phyloP scores from a whole-genome alignment of 2,797 vertebrate species.

The Acridotheres tristis region DNA sequence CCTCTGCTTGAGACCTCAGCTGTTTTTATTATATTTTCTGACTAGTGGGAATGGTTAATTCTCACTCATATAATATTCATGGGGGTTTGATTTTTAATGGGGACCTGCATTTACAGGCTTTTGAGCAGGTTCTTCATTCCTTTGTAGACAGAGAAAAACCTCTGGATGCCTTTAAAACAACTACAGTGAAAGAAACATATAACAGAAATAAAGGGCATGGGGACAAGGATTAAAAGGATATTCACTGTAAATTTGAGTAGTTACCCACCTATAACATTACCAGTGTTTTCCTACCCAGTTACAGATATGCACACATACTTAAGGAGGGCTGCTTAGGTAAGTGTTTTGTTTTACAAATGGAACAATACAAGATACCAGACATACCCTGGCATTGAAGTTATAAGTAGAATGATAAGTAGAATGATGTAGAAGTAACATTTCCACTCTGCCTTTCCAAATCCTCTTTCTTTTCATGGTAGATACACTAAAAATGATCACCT shows the following conservation, averaged over 20 bases:
- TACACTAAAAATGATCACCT: not conserved
- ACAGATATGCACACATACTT: not conserved
- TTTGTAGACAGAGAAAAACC: constrained; percentile 39
- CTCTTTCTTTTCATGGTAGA: not conserved
- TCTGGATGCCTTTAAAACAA: constrained; percentile 56
- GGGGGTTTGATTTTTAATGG: constrained; percentile 82
- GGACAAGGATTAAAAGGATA: not conserved
- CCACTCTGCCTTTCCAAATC: not conserved
- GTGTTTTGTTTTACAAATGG: not conserved
- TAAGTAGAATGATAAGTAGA: not conserved
- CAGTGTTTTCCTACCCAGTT: not conserved
- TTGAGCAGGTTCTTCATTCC: constrained; percentile 61
- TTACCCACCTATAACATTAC: not conserved
- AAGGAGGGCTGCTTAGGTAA: not conserved
- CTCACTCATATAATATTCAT: constrained; percentile 85
- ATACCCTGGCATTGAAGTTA: not conserved
- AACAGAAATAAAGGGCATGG: constrained; percentile 18
- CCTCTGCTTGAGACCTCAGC: constrained; percentile 29
- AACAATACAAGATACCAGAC: not conserved
- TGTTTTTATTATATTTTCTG: constrained; percentile 54
- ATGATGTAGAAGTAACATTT: not conserved
- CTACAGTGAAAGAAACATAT: constrained; percentile 46
- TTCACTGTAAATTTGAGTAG: not conserved
- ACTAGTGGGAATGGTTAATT: constrained; percentile 32
- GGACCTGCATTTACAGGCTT: constrained; percentile 73